Percentiles rank a stretch among this genome's conserved stretches.
Evolutionary conservation across 2,113 vertebrate genomes (phyloP).

Genomic region (Seriola aureovittata): DNA sequence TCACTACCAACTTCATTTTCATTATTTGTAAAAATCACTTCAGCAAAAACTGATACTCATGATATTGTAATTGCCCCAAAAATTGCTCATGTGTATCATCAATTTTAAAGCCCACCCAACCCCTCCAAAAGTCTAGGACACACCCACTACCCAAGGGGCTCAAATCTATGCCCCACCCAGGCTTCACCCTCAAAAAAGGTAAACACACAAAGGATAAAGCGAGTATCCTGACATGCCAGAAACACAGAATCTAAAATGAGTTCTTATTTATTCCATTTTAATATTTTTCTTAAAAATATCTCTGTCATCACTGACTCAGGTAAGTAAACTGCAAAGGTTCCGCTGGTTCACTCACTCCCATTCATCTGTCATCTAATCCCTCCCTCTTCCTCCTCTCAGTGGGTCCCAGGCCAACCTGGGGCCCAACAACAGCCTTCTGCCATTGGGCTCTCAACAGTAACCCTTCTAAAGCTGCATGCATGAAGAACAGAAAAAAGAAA

Average conservation of each 20-base stretch:
- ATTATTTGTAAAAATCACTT: neutral
- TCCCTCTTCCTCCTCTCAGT: constrained; percentile 78
- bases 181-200: constrained; percentile 82
- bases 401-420: constrained; percentile 48
- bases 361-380: constrained; percentile 45
- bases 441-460: constrained; percentile 83
- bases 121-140: constrained; percentile 40
- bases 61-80: constrained; percentile 44
- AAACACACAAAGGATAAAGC: constrained; percentile 81
- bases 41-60: neutral
- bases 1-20: neutral
- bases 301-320: constrained; percentile 73
- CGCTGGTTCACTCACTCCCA: constrained; percentile 59
- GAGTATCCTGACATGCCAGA: constrained; percentile 84
- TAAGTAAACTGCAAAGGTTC: constrained; percentile 83
- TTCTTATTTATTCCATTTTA: constrained; percentile 74
- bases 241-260: constrained; percentile 80
- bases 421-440: constrained; percentile 77
- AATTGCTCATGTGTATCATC: constrained; percentile 32
- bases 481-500: constrained; percentile 81
- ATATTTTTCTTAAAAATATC: constrained; percentile 82
- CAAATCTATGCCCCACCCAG: constrained; percentile 79
- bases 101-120: constrained; percentile 55
- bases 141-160: constrained; percentile 42
- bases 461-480: constrained; percentile 96